Evolutionary conservation across 2,888 invertebrate genomes (phyloP), one percentile per base, ranked within the genome.

Genomic region (Drosophila tanythrix): DNA sequence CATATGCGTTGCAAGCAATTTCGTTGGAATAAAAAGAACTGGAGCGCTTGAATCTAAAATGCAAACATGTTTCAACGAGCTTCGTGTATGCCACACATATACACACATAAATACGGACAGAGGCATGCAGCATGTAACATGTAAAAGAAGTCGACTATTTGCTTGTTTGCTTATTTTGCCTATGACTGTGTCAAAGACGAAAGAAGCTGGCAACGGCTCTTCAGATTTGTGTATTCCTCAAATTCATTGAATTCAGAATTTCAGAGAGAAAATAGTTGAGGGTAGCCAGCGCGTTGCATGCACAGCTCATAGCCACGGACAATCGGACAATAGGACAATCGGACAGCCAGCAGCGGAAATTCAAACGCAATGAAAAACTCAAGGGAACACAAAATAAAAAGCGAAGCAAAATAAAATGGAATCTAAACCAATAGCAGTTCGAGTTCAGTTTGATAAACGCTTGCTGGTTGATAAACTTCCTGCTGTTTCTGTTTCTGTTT

Each of bases 341-440:
- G 62, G 63, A 63, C 65, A 58, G 79, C 15, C 55, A 31, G 43
- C 58, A 65, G 66, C 79, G 79, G 72, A 81, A 86, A 89, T 83
- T 81, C 76, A 81, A 83, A 81, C 72, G 69, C 76, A 89, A 87
- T 74, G 83, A 88, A 85, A 81, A 85, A 83, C 65, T 64, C 62
- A 13, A 70, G 48, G 52, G 69, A 68, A n/a, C 18, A 48, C 8
- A 51, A 52, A 64, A 51, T 27, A 13, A 18, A n/a, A 65, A 11
- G 25, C n/a, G 2, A n/a, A 3, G 3, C 3, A 33, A 33, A 33
- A 33, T 33, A 33, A 51, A 40, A 51, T 27, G 13, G 27, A 38
- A 65, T 25, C 3, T 52, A 35, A 46, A 29, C 33, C 69, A 67
- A 50, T 35, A 57, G 38, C 18, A 50, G 18, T 21, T 52, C 46